These are phyloP conservation scores for Bothrops jararaca DNA, from an alignment of 2,113 vertebrate species.

Conservation along the genomic window DNA sequence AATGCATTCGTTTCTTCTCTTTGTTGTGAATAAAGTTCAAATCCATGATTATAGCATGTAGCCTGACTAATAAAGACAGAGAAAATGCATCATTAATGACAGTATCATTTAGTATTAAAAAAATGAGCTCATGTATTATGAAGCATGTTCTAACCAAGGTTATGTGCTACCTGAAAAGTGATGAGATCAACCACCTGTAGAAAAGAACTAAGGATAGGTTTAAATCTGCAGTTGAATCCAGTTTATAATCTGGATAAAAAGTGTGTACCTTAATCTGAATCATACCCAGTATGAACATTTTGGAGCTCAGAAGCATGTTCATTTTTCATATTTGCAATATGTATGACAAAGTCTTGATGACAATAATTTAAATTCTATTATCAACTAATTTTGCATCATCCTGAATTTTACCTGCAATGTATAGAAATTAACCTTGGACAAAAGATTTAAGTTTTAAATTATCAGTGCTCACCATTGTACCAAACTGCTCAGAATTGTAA, in stretches of 20 bases:
- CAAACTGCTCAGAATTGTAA: slow-evolving; percentile 34
- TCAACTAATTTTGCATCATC: slow-evolving; percentile 23
- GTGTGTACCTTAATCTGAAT: not conserved
- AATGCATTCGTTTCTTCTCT: not conserved
- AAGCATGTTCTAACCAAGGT: not conserved
- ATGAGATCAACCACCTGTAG: not conserved
- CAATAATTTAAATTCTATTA: slow-evolving; percentile 38
- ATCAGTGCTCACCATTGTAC: slow-evolving; percentile 47
- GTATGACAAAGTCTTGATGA: slow-evolving; percentile 41
- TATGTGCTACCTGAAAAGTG: not conserved
- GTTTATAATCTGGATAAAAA: not conserved
- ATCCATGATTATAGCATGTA: slow-evolving; percentile 9
- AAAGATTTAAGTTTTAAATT: slow-evolving; percentile 36
- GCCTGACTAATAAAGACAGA: not conserved
- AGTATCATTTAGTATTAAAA: slow-evolving; percentile 5
- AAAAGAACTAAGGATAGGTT: not conserved
- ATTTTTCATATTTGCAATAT: slow-evolving; percentile 38
- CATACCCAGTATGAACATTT: slow-evolving; percentile 22
- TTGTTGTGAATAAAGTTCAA: not conserved
- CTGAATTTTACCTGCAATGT: slow-evolving; percentile 16
- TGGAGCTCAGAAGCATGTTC: slow-evolving; percentile 36
- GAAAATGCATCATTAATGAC: not conserved
- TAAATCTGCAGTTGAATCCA: not conserved
- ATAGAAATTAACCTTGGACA: slow-evolving; percentile 18
- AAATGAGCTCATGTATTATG: not conserved